phyloP scores from a whole-genome alignment of 2,113 vertebrate species.

The Pithys albifrons region DNA sequence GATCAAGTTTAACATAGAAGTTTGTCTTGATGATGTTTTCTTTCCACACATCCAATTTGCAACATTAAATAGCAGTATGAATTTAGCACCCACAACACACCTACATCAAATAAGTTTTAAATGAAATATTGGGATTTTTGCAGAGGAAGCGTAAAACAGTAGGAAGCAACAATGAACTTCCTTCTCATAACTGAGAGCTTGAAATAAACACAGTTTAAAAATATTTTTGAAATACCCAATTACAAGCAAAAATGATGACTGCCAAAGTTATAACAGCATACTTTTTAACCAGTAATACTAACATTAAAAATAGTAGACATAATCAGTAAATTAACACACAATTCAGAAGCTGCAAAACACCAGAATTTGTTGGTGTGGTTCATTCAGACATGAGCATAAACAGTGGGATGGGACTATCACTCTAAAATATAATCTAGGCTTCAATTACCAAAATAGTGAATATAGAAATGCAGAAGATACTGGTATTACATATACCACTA shows the following conservation, averaged over 20 bases:
- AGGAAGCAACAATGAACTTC: not conserved
- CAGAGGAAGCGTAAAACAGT: not conserved
- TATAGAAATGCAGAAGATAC: not conserved
- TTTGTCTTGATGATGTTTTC: not conserved
- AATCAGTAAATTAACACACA: not conserved
- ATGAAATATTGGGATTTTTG: not conserved
- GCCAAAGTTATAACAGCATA: not conserved
- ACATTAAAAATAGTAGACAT: not conserved
- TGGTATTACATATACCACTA: not conserved
- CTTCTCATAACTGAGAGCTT: not conserved
- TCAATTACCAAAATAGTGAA: not conserved
- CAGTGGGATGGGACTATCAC: not conserved
- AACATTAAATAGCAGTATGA: not conserved
- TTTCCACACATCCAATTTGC: not conserved
- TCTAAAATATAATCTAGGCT: not conserved
- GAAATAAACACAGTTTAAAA: not conserved
- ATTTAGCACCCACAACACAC: not conserved
- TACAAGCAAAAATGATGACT: not conserved
- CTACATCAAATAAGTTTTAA: not conserved
- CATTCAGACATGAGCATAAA: not conserved
- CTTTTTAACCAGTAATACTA: not conserved
- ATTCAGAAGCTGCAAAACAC: not conserved
- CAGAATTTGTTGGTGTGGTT: not conserved
- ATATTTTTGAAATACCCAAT: not conserved
- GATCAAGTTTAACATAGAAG: not conserved